phyloP scores from a whole-genome alignment of 2,888 invertebrate species.

The Dexiosoma caninum region DNA sequence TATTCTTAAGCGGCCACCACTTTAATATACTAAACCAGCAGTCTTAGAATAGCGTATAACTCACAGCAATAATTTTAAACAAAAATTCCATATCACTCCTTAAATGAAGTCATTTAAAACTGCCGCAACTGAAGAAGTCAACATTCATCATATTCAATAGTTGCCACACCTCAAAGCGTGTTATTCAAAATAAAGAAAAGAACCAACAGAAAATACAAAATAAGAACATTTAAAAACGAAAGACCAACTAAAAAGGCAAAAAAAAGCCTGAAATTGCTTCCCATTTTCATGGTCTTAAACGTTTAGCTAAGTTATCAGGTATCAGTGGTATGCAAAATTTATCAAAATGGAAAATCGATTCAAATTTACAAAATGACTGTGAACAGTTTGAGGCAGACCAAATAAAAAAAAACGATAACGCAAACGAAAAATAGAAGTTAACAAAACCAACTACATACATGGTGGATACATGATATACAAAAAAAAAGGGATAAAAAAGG shows the following conservation, averaged over 20 bases:
- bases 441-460: slow-evolving; percentile 1
- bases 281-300: slow-evolving; percentile 41
- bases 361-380: slow-evolving; percentile 57
- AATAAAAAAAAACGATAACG: too few species aligned
- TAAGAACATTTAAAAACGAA: not conserved
- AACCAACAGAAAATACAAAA: not conserved
- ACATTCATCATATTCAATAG: not conserved
- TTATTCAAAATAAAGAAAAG: not conserved
- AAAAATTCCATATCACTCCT: too few species aligned
- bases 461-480: not conserved
- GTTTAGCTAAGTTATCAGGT: slow-evolving; percentile 53
- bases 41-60: too few species aligned
- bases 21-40: too few species aligned
- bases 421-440: not conserved
- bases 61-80: too few species aligned
- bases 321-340: slow-evolving; percentile 54
- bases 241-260: not conserved
- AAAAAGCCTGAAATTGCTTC: slow-evolving; percentile 12
- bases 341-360: slow-evolving; percentile 68
- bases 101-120: too few species aligned
- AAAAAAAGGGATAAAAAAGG: not conserved
- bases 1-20: too few species aligned
- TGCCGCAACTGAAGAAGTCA: not conserved
- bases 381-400: slow-evolving; percentile 37
- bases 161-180: slow-evolving; percentile 31